phyloP scores from a whole-genome alignment of 1,140 invertebrate genomes.

The Halyomorpha halys region DNA sequence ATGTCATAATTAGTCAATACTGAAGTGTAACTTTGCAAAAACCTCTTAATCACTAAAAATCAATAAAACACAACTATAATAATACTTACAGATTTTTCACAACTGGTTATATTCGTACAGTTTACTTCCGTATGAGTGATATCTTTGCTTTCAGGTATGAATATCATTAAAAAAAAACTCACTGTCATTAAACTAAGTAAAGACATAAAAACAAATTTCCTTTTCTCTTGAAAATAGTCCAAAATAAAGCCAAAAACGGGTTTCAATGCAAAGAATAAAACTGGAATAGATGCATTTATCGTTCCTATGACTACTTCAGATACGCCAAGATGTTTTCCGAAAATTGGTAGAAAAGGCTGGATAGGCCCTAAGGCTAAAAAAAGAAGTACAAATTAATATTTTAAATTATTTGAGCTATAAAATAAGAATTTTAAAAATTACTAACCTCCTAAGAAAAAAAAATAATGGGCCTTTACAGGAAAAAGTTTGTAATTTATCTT shows the following conservation, averaged over 20 bases:
- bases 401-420: neutral
- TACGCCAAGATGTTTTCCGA: constrained; percentile 63
- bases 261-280: constrained; percentile 60
- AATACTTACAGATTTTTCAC: neutral
- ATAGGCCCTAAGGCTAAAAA: constrained; percentile 62
- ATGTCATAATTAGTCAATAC: too few species aligned
- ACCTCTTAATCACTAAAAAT: too few species aligned
- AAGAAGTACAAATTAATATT: constrained; percentile 23
- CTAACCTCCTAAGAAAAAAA: constrained; percentile 72
- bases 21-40: too few species aligned
- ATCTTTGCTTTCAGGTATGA: constrained; percentile 23
- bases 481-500: constrained; percentile 40
- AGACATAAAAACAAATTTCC: constrained; percentile 57
- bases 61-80: neutral
- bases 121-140: neutral
- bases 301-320: constrained; percentile 58
- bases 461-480: constrained; percentile 68
- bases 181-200: constrained; percentile 49
- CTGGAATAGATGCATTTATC: constrained; percentile 54
- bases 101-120: neutral
- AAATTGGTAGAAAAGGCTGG: constrained; percentile 59
- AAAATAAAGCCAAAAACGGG: constrained; percentile 58
- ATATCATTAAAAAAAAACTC: constrained; percentile 45
- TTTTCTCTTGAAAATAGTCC: constrained; percentile 47
- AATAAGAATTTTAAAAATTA: constrained; percentile 27